phyloP scores from a whole-genome alignment of 2,113 vertebrate species.

The Bubo scandiacus region DNA sequence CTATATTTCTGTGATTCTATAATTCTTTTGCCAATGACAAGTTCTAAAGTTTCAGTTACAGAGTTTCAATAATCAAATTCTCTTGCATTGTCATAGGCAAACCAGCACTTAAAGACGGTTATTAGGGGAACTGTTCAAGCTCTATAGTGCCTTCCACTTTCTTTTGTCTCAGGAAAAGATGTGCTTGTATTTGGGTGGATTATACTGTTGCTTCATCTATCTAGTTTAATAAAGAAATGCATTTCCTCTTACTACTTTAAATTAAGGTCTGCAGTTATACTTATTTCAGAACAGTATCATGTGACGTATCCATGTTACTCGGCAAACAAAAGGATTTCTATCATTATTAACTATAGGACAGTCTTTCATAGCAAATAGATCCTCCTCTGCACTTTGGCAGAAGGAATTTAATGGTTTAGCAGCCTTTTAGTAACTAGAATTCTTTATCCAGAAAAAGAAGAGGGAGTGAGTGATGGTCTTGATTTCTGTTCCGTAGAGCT shows the following conservation, averaged over 20 bases:
- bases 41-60: background rate
- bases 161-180: background rate
- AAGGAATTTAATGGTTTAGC: background rate
- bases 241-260: background rate
- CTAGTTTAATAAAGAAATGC: background rate
- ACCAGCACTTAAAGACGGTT: background rate
- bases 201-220: background rate
- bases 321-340: background rate
- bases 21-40: background rate
- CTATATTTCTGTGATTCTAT: too few species aligned
- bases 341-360: background rate
- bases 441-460: background rate
- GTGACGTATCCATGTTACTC: rapidly evolving
- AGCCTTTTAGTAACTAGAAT: background rate
- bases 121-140: background rate
- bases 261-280: background rate
- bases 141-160: background rate
- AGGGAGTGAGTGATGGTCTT: background rate
- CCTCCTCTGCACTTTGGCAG: background rate
- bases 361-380: background rate
- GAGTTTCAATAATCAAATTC: background rate
- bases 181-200: background rate
- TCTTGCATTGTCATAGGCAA: background rate
- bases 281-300: background rate
- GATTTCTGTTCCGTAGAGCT: background rate